These are phyloP conservation scores for Lasioglossum calceatum DNA, from an alignment of 2,888 invertebrate genomes.

Conservation along the genomic window DNA sequence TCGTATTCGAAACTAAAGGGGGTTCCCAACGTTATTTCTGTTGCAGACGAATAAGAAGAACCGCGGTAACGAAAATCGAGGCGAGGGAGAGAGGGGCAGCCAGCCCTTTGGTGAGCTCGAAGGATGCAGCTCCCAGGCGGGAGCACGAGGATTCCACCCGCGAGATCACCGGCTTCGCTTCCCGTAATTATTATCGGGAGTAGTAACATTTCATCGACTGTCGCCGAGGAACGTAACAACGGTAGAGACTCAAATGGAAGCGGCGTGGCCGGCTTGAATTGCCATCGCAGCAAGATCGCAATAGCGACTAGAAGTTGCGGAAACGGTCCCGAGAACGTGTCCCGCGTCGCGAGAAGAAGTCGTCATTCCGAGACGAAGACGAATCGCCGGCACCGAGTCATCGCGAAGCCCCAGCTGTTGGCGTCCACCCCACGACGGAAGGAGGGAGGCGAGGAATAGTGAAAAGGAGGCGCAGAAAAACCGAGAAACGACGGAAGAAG, in stretches of 20 bases:
- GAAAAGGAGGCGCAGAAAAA: conserved; percentile 72
- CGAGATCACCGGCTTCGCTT: conserved; percentile 80
- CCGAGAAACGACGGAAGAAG: conserved; percentile 64
- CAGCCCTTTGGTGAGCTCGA: conserved; percentile 84
- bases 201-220: conserved; percentile 72
- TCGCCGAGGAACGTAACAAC: conserved; percentile 67
- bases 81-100: conserved; percentile 83
- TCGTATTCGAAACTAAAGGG: conserved; percentile 16
- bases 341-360: conserved; percentile 73
- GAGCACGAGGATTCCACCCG: conserved; percentile 83
- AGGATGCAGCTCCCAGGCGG: conserved; percentile 85
- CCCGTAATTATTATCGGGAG: conserved; percentile 78
- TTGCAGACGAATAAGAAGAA: conserved; percentile 73
- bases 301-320: conserved; percentile 65
- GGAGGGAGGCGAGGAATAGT: conserved; percentile 81
- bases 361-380: conserved; percentile 77
- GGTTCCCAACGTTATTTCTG: conserved; percentile 35
- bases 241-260: conserved; percentile 67
- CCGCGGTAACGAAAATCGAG: conserved; percentile 78
- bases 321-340: conserved; percentile 75
- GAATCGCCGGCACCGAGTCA: conserved; percentile 77
- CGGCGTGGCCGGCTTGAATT: conserved; percentile 52
- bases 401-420: conserved; percentile 79
- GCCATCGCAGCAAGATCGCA: conserved; percentile 50
- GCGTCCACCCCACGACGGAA: conserved; percentile 81